Evolutionary conservation across 2,888 invertebrate genomes (phyloP), one percentile per base, ranked within the genome.

Genomic region (Hybos culiciformis): DNA sequence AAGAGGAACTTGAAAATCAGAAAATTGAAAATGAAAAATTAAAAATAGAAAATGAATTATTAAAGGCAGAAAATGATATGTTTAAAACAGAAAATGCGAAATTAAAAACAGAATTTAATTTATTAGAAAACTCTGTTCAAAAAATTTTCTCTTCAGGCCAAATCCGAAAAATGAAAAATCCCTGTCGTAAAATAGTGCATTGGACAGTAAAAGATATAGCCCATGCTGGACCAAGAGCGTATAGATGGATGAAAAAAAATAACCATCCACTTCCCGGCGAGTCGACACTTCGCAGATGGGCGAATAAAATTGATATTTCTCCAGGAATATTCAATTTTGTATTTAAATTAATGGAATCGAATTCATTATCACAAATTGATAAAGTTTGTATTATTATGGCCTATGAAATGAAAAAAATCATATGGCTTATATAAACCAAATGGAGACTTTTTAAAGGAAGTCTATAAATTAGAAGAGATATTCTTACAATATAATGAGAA

Each of bases 321-420:
- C 41, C 29, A n/a, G 41, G 41, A 41, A 12, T 19, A 29, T 36
- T 41, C n/a, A 14, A 17, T 21, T 11, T 26, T 6, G 33, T 38
- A 17, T 42, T 37, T 17, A 17, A 18, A 14, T 21, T 40, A 8
- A 39, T 37, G 26, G 5, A 38, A 19, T 29, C 21, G 19, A 37
- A 29, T 33, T 46, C 50, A 19, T 31, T 29, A 34, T 46, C 45
- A 37, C 44, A 39, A 37, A 48, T 42, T 39, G 43, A n/a, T n/a
- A n/a, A n/a, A n/a, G n/a, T n/a, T n/a, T n/a, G n/a, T n/a, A n/a
- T 50, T 14, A 26, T 53, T 20, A 46, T 47, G 12, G 54, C 53
- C 44, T 53, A 54, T 44, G 53, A 55, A 43, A 52, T 54, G 40
- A 53, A 53, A 47, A 39, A 54, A 15, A 24, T 46, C 37, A 48